phyloP scores from a whole-genome alignment of 2,888 invertebrate genomes.

The Odontocerum albicorne region DNA sequence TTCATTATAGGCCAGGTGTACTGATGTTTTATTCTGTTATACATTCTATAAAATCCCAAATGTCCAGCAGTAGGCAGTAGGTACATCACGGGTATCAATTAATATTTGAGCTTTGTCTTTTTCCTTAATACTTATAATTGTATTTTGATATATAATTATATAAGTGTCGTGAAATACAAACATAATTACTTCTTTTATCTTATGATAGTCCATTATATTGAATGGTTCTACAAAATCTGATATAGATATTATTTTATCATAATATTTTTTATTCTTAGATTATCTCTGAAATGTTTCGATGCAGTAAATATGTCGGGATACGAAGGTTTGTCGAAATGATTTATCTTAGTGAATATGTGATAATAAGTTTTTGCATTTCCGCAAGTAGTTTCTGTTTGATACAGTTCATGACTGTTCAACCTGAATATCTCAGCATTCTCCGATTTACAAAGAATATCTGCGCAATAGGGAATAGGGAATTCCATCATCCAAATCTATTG shows the following conservation, averaged over 20 bases:
- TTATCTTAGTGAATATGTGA: slow-evolving; percentile 26
- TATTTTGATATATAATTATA: slow-evolving; percentile 30
- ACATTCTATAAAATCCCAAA: slow-evolving; percentile 36
- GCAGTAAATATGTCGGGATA: slow-evolving; percentile 37
- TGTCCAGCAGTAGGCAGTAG: slow-evolving; percentile 35
- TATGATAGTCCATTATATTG: slow-evolving; percentile 29
- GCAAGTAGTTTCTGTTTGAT: no score
- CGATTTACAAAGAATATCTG: no score
- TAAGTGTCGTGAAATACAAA: slow-evolving; percentile 34
- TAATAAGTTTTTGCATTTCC: slow-evolving; percentile 13
- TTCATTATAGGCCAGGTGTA: slow-evolving; percentile 42
- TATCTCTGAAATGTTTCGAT: slow-evolving; percentile 19
- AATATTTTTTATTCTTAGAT: slow-evolving; percentile 24
- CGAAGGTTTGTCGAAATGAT: slow-evolving; percentile 35
- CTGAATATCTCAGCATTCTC: no score
- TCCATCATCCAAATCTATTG: no score
- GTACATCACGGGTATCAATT: slow-evolving; percentile 29
- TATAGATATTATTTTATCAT: slow-evolving; percentile 27
- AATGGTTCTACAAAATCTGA: slow-evolving; percentile 10
- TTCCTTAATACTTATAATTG: slow-evolving; percentile 6
- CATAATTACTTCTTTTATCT: slow-evolving; percentile 33
- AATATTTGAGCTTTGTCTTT: slow-evolving; percentile 28
- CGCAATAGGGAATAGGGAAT: no score
- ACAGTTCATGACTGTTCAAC: no score
- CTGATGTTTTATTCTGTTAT: slow-evolving; percentile 37